phyloP scores from a whole-genome alignment of 1,140 invertebrate species.

The Panagrolaimus sp. region DNA sequence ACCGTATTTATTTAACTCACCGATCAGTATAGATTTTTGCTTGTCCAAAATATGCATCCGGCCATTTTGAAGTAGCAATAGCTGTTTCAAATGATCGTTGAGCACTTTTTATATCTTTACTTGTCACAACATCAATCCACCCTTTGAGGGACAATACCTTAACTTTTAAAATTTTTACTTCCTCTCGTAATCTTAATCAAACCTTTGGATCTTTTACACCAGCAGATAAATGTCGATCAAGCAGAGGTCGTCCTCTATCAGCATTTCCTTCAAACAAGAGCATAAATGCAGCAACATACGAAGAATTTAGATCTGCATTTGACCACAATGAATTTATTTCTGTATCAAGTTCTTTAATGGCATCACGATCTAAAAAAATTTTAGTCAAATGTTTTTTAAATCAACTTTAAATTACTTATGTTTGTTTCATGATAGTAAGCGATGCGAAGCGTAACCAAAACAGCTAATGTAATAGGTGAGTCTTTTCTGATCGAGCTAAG shows the following conservation, averaged over 20 bases:
- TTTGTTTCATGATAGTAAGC: slow-evolving; percentile 34
- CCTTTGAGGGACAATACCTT: slow-evolving; percentile 32
- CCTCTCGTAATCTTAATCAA: background rate
- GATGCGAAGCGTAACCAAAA: slow-evolving; percentile 33
- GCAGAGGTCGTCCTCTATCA: slow-evolving; percentile 23
- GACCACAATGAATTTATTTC: slow-evolving; percentile 35
- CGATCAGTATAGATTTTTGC: slow-evolving; percentile 36
- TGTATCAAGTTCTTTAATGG: slow-evolving; percentile 26
- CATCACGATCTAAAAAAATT: slow-evolving; percentile 27
- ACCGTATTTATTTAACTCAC: slow-evolving; percentile 16
- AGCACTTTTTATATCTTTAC: slow-evolving; percentile 30
- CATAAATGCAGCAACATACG: slow-evolving; percentile 23
- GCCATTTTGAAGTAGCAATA: slow-evolving; percentile 27
- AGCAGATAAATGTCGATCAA: slow-evolving; percentile 24
- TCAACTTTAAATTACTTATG: slow-evolving; percentile 16
- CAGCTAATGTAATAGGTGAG: slow-evolving; percentile 32
- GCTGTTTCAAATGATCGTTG: slow-evolving; percentile 33
- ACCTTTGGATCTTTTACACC: slow-evolving; percentile 23
- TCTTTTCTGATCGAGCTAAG: slow-evolving; percentile 24
- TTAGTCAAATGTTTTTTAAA: background rate
- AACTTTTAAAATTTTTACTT: slow-evolving; percentile 20
- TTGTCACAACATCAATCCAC: slow-evolving; percentile 35
- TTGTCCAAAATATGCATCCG: slow-evolving; percentile 41
- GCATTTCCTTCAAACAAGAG: slow-evolving; percentile 26
- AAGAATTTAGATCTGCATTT: slow-evolving; percentile 18